These are phyloP conservation scores for Schizothorax lantsangensis DNA, from an alignment of 2,797 vertebrate genomes.

Conservation along the genomic window DNA sequence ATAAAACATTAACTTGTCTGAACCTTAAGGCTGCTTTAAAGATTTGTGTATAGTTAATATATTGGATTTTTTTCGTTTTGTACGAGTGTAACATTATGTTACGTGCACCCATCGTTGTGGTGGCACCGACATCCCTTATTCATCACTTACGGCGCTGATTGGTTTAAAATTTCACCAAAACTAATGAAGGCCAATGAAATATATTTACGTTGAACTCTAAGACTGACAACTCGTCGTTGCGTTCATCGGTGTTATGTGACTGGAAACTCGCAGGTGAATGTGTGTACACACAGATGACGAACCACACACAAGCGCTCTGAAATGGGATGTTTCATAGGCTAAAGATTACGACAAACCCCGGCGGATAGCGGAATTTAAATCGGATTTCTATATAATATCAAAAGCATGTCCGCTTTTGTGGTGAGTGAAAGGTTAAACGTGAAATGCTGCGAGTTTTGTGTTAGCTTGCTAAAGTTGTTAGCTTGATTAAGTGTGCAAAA, in stretches of 20 bases:
- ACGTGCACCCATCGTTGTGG: background rate
- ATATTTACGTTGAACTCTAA: background rate
- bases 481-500: slow-evolving; percentile 17
- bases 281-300: slow-evolving; percentile 63
- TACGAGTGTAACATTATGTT: background rate
- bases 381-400: background rate
- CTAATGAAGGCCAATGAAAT: slow-evolving; percentile 12
- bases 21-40: background rate
- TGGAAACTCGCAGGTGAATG: slow-evolving; percentile 24
- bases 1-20: background rate
- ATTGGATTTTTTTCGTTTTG: background rate
- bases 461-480: slow-evolving; percentile 50
- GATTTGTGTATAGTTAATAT: background rate
- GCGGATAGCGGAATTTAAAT: slow-evolving; percentile 19
- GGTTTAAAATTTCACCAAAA: background rate
- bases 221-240: background rate
- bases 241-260: background rate
- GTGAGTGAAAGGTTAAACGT: slow-evolving; percentile 59
- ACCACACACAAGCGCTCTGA: slow-evolving; percentile 55
- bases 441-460: background rate
- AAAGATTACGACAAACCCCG: slow-evolving; percentile 47
- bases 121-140: background rate
- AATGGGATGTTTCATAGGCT: slow-evolving; percentile 43
- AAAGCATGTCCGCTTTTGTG: slow-evolving; percentile 65
- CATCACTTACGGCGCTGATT: slow-evolving; percentile 23